These are phyloP conservation scores for Trachelipus rathkii DNA, from an alignment of 1,140 invertebrate species.

Conservation along the genomic window DNA sequence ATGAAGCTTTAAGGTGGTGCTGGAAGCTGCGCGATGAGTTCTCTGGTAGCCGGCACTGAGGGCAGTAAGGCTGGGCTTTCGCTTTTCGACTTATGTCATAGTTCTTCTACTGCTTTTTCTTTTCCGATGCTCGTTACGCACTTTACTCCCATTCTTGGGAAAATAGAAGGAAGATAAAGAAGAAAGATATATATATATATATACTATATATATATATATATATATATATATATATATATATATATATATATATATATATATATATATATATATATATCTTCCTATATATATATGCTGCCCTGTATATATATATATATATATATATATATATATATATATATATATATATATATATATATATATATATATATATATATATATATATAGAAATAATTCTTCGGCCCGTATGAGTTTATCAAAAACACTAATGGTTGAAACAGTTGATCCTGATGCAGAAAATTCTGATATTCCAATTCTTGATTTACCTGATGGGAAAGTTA, in stretches of 20 bases:
- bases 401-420: slow-evolving; percentile 50
- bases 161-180: too few relatives aligned
- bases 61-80: too few relatives aligned
- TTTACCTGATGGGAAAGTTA: slow-evolving; percentile 47
- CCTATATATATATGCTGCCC: too few relatives aligned
- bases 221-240: slow-evolving; percentile 20
- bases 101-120: too few relatives aligned
- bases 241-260: slow-evolving; percentile 18
- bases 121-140: too few relatives aligned
- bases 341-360: slow-evolving; percentile 1
- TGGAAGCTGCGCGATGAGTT: too few relatives aligned
- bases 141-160: too few relatives aligned
- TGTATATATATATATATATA: slow-evolving; percentile 23
- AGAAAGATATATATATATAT: slow-evolving; percentile 1
- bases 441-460: neutral
- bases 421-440: slow-evolving; percentile 22
- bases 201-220: slow-evolving; percentile 14
- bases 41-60: too few relatives aligned
- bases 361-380: neutral
- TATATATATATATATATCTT: slow-evolving; percentile 36
- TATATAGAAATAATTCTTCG: slow-evolving; percentile 49
- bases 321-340: slow-evolving; percentile 25
- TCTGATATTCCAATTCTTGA: slow-evolving; percentile 34
- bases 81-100: too few relatives aligned
- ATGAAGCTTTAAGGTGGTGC: too few relatives aligned